These are phyloP conservation scores for Sitophilus oryzae DNA, from an alignment of 1,140 invertebrate species.

Conservation along the genomic window DNA sequence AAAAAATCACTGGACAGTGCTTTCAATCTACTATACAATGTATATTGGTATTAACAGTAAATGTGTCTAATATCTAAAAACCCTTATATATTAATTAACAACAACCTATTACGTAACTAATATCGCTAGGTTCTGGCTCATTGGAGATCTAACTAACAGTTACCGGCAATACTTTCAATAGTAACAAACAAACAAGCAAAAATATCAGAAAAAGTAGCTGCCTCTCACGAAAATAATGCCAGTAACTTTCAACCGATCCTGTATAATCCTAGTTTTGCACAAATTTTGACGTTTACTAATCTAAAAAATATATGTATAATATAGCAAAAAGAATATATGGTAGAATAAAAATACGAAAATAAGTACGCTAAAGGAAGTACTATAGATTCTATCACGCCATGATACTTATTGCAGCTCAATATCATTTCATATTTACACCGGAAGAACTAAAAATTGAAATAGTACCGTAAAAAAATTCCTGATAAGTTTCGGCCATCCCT, in stretches of 20 bases:
- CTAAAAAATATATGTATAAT: neutral
- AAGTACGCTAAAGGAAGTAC: too few species aligned
- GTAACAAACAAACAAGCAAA: too few species aligned
- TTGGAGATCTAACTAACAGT: too few species aligned
- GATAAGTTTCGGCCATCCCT: too few species aligned
- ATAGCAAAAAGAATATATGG: neutral
- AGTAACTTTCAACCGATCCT: neutral
- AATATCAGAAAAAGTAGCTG: too few species aligned
- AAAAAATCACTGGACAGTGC: neutral
- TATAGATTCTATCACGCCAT: too few species aligned
- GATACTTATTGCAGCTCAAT: neutral
- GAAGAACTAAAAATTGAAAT: neutral
- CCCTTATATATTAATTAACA: slow-evolving; percentile 44
- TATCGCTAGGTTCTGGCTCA: slow-evolving; percentile 24
- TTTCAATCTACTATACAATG: neutral
- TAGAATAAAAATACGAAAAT: neutral
- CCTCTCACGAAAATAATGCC: too few species aligned
- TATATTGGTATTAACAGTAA: slow-evolving; percentile 28
- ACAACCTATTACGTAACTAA: slow-evolving; percentile 37
- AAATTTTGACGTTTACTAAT: neutral
- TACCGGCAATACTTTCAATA: too few species aligned
- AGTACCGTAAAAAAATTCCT: too few species aligned
- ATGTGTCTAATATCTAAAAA: slow-evolving; percentile 27
- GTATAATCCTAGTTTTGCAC: neutral
- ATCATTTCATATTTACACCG: neutral